phyloP scores from a whole-genome alignment of 2,888 invertebrate species.

The Carcina quercana region DNA sequence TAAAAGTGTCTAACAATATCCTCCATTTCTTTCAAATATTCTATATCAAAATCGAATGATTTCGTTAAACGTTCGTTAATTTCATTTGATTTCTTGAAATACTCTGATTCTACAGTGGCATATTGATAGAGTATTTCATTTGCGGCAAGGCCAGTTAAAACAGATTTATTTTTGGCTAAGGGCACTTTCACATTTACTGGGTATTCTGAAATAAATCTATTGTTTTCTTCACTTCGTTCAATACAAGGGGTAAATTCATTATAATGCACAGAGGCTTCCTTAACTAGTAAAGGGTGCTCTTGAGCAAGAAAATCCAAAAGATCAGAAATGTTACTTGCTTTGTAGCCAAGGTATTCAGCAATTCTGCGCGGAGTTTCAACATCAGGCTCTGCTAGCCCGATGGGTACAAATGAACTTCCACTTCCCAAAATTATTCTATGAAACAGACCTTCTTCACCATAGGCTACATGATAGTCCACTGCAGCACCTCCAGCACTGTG shows the following conservation, averaged over 20 bases:
- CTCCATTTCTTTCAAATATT: conserved; percentile 15
- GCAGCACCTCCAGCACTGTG: conserved; percentile 36
- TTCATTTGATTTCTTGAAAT: neutral
- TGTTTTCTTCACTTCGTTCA: conserved; percentile 27
- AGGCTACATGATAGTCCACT: conserved; percentile 37
- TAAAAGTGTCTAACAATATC: conserved; percentile 2
- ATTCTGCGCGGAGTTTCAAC: conserved; percentile 27
- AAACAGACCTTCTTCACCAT: conserved; percentile 27
- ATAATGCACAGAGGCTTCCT: conserved; percentile 18
- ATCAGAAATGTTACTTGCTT: conserved; percentile 16
- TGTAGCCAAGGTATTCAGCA: conserved; percentile 27
- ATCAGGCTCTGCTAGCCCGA: conserved; percentile 23
- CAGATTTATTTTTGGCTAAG: conserved; percentile 20
- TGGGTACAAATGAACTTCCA: conserved; percentile 27
- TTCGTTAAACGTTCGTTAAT: neutral
- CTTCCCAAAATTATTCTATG: conserved; percentile 38
- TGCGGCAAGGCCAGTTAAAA: conserved; percentile 28
- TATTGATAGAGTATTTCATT: conserved; percentile 17
- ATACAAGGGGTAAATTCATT: neutral
- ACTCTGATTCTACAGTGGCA: neutral
- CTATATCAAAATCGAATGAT: conserved; percentile 21
- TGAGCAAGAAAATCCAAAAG: conserved; percentile 21
- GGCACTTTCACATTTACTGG: conserved; percentile 19
- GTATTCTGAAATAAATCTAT: conserved; percentile 21
- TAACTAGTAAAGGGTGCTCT: conserved; percentile 15